Base-by-base conservation (phyloP, 1,140 invertebrate genomes). In the Conopomorpha cramerella region DNA sequence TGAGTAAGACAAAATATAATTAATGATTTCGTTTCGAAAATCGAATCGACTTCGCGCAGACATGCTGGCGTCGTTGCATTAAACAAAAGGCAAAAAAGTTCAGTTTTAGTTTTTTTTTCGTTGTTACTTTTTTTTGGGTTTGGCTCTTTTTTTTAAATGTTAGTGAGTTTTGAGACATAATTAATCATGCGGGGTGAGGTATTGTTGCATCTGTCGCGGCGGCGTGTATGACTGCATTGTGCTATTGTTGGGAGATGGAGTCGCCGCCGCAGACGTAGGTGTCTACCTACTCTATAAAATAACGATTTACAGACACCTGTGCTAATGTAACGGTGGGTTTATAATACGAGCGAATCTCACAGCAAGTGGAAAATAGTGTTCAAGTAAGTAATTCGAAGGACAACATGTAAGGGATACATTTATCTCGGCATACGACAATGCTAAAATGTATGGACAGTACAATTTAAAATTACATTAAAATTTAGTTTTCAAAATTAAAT, bases 1-100 rank as follows among this genome's bases (percentile, higher is more conserved):
- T 68, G 71, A 76, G 71, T 76, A 76, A 72, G 71, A 76, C 71
- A 72, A 76, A 76, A 76, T 76, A 76, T 76, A 76, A 76, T 76
- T 76, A 76, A 76, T 76, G 66, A 63, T 72, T 42, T 48, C 46
- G 51, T 49, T 67, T 63, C 57, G 44, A 68, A 63, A 72, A 70
- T 74, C 56, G 70, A 71, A 71, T 65, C 64, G 65, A 55, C 67
- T 48, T 55, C 56, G 58, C 65, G 71, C 57, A 76, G 71, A 76
- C 71, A 72, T 46, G 57, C 56, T 71, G 71, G 71, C 71, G 71
- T 72, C 70, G 62, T 62, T 61, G 59, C 51, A 60, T 61, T 67
- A 72, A 71, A 76, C 62, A 72, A 72, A 68, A 57, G 62, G 58
- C 60, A 57, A 68, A 72, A 70, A 63, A 49, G 61, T 64, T 60